Conservation (phyloP, 2,113 vertebrate species). For the Centropristis striata region DNA sequence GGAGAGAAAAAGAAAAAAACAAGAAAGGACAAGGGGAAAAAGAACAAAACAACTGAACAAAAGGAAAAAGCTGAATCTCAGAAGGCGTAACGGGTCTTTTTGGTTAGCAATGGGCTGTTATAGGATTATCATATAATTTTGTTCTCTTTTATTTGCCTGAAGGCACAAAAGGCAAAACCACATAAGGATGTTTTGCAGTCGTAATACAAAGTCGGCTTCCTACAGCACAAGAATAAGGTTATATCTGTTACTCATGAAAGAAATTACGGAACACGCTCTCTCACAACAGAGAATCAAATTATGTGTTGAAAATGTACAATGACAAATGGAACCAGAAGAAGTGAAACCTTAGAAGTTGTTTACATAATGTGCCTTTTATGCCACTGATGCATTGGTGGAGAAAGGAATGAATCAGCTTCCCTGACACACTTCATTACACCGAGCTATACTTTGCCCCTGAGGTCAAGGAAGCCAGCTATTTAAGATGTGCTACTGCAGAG, state of each 20-base stretch:
- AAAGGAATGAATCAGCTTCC: slow-evolving; percentile 49
- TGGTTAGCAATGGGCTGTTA: slow-evolving; percentile 6
- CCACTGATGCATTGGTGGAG: slow-evolving; percentile 51
- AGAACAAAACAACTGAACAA: neutral
- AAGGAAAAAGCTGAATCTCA: neutral
- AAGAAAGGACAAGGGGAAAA: neutral
- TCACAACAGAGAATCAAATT: slow-evolving; percentile 39
- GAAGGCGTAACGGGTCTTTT: neutral
- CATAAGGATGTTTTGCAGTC: neutral
- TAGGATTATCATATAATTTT: slow-evolving; percentile 32
- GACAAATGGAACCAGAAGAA: slow-evolving; percentile 59
- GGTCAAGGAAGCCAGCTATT: slow-evolving; percentile 57
- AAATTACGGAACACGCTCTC: slow-evolving; percentile 23
- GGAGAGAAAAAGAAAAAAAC: neutral
- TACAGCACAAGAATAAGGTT: slow-evolving; percentile 15
- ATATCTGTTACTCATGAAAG: slow-evolving; percentile 26
- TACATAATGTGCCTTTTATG: slow-evolving; percentile 55
- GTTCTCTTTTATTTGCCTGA: slow-evolving; percentile 6
- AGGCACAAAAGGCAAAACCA: slow-evolving; percentile 25
- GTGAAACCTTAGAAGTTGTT: slow-evolving; percentile 49
- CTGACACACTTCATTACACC: slow-evolving; percentile 61
- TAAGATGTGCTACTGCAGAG: neutral
- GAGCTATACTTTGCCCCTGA: slow-evolving; percentile 34
- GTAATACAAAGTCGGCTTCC: slow-evolving; percentile 16
- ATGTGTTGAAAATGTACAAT: slow-evolving; percentile 54